These are phyloP conservation scores for Aplysina aerophoba DNA, from an alignment of 37 sponge, comb jelly and placozoan genomes.

Conservation along the genomic window DNA sequence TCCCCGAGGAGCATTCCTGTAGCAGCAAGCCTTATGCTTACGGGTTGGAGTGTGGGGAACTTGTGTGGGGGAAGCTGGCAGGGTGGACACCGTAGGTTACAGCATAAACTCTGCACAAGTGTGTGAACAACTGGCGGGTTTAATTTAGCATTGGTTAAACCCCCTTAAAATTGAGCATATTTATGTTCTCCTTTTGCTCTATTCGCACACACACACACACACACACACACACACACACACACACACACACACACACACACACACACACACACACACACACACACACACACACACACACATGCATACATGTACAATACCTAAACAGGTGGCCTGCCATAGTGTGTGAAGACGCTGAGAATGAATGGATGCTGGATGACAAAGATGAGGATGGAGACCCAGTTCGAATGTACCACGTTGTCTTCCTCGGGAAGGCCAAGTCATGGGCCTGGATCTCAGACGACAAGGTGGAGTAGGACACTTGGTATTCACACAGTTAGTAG, in stretches of 20 bases:
- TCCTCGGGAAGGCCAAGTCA: conserved; percentile 60
- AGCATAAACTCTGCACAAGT: neutral
- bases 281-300: neutral
- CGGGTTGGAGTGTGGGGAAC: conserved; percentile 48
- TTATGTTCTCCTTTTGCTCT: neutral
- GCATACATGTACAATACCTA: neutral
- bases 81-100: conserved; percentile 58
- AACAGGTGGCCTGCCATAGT: conserved; percentile 80
- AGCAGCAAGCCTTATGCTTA: conserved; percentile 28
- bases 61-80: conserved; percentile 77
- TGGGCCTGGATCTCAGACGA: conserved; percentile 69
- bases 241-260: neutral
- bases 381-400: conserved; percentile 56
- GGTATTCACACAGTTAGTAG: too few species aligned
- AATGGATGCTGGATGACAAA: conserved; percentile 8
- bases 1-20: conserved; percentile 51
- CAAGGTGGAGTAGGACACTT: conserved; percentile 27
- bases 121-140: too few species aligned
- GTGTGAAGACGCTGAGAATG: conserved; percentile 58
- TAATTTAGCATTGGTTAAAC: neutral
- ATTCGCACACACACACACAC: neutral
- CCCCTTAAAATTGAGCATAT: neutral
- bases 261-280: conserved; percentile 20
- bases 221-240: conserved; percentile 11
- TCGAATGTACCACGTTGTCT: conserved; percentile 76